A percentile compares a stretch with the other conserved stretches of the same genome.
These are phyloP conservation scores for Indicator indicator DNA, from an alignment of 2,113 vertebrate species.

Conservation along the genomic window DNA sequence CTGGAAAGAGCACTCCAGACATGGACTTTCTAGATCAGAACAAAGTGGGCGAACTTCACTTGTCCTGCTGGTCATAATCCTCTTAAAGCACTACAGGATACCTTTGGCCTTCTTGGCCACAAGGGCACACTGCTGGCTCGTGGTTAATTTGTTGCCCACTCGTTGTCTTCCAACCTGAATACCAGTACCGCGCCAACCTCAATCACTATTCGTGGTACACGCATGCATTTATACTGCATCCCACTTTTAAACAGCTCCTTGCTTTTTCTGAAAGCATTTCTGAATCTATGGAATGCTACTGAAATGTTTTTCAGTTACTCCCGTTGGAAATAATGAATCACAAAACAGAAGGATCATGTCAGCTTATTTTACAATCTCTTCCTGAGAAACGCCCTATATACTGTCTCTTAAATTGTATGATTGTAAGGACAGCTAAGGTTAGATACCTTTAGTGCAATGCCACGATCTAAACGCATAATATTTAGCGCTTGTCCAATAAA, in stretches of 20 bases:
- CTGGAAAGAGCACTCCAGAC: too few relatives aligned
- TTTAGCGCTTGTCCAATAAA: background rate
- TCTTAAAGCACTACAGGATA: too few relatives aligned
- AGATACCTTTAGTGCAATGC: background rate
- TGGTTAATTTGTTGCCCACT: too few relatives aligned
- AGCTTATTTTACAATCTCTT: background rate
- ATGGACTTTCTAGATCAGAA: too few relatives aligned
- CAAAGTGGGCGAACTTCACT: too few relatives aligned
- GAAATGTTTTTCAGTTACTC: background rate
- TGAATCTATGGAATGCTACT: background rate
- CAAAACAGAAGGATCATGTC: background rate
- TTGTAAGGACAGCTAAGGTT: background rate
- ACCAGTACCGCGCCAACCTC: background rate
- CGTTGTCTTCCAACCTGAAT: background rate
- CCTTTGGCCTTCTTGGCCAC: too few relatives aligned
- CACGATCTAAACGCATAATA: accelerated
- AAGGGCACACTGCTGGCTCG: too few relatives aligned
- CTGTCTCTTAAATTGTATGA: background rate
- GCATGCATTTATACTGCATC: accelerated
- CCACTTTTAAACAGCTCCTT: background rate
- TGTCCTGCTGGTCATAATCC: too few relatives aligned
- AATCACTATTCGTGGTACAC: background rate
- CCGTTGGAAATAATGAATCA: background rate
- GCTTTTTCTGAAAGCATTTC: background rate
- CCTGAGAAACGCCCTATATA: accelerated